Base-by-base conservation (phyloP, 2,797 vertebrate genomes). In the Threskiornis aethiopicus region DNA sequence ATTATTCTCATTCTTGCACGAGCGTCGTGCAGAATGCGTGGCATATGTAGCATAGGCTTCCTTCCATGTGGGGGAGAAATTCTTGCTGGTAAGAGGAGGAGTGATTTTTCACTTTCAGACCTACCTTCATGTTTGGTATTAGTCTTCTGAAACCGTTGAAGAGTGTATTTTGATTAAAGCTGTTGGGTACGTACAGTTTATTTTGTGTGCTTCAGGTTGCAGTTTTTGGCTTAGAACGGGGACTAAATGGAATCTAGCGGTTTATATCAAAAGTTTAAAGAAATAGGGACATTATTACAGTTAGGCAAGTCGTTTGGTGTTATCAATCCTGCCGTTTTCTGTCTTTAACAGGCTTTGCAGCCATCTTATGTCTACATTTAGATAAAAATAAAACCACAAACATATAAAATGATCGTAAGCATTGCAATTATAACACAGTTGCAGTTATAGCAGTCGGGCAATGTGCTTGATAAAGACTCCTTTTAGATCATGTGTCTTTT, bases 401-500 rank as follows among this genome's bases (percentile, higher is more conserved):
- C 75, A 35, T 5, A 75, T 59, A 31, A 69, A 80, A 54, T 47
- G 16, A 76, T 92, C 17, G 25, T 93, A 93, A 94, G 73, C 62
- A 57, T 76, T 73, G 58, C 78, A 84, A 3, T 94, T 85, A 41
- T 6, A 89, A 79, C 26, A 55, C 39, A 65, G 39, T 66, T 66
- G 59, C 47, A 54, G 37, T 69, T 86, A 11, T 24, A 89, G 77
- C 84, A 94, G 94, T 77, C 29, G 11, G 81, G 62, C 39, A 26
- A 47, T 29, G 57, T 61, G 75, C 71, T 95, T 71, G 62, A 77
- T 71, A 81, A 86, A 90, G 49, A 39, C 61, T 84, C 59, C 44
- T 90, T 90, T 93, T 67, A 81, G 95, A 86, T 97, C 83, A 67
- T 90, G 92, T 96, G 90, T 91, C 96, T 98, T 98, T 96, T 97